phyloP scores from a whole-genome alignment of 2,888 invertebrate genomes.

The Ceramica pisi region DNA sequence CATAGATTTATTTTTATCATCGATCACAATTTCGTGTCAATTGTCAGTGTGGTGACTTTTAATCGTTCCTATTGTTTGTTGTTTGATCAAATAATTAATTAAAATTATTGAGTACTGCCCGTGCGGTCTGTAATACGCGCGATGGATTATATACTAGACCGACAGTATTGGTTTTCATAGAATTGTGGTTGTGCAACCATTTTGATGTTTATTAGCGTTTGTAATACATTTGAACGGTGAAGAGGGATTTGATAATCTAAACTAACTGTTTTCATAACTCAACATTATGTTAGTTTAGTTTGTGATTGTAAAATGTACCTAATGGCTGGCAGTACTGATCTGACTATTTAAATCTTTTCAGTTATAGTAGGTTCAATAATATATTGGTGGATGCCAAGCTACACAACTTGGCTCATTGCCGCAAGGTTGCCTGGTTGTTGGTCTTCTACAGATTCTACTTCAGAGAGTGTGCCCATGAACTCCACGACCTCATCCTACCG shows the following conservation, averaged over 20 bases:
- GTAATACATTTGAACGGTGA: not conserved
- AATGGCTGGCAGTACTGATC: too few species aligned
- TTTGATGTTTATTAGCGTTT: not conserved
- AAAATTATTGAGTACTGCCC: slow-evolving; percentile 8
- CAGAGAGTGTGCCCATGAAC: too few species aligned
- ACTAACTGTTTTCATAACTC: too few species aligned
- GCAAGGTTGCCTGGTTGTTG: too few species aligned
- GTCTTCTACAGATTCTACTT: too few species aligned
- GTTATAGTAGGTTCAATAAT: too few species aligned
- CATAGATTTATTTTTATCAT: slow-evolving; percentile 11
- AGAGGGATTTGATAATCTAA: not conserved
- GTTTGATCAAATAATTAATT: slow-evolving; percentile 14
- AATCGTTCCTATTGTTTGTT: slow-evolving; percentile 29
- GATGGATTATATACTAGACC: not conserved
- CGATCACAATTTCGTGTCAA: slow-evolving; percentile 36
- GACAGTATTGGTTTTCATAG: not conserved
- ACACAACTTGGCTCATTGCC: too few species aligned
- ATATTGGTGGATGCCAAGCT: too few species aligned
- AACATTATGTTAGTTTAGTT: too few species aligned
- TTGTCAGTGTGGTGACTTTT: slow-evolving; percentile 13
- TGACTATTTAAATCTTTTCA: too few species aligned
- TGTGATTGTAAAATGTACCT: too few species aligned
- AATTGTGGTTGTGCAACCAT: not conserved
- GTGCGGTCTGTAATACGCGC: slow-evolving; percentile 31
- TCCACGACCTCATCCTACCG: too few species aligned